Evolutionary conservation across 2,888 invertebrate genomes (phyloP).

Genomic region (Rhamnusium bicolor): DNA sequence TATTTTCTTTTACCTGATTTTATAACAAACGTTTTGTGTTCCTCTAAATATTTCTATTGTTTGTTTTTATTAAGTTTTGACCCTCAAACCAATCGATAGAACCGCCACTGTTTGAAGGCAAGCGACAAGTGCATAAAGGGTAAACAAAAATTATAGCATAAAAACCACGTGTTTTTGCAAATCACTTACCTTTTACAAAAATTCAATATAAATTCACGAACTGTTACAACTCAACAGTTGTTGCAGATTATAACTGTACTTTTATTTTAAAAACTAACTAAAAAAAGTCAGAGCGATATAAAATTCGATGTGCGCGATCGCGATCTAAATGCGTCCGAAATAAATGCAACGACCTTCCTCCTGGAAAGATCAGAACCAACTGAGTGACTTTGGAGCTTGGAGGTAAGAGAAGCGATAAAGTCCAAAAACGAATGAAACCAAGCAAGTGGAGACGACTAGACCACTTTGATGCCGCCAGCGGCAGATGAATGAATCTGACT

Average conservation of each 20-base stretch:
- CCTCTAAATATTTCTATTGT: too few species aligned
- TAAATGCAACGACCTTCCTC: conserved; percentile 23
- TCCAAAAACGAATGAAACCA: conserved; percentile 30
- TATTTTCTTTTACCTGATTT: too few species aligned
- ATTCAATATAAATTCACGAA: background rate
- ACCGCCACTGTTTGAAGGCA: conserved; percentile 10
- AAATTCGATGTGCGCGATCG: conserved; percentile 28
- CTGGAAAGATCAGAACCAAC: conserved; percentile 29
- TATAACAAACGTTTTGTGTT: too few species aligned
- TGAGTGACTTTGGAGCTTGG: conserved; percentile 23
- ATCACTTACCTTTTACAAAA: conserved; percentile 16
- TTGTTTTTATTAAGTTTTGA: too few species aligned
- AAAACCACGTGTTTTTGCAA: conserved; percentile 19
- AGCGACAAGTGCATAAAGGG: conserved; percentile 20
- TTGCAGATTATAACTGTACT: background rate
- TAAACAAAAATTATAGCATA: background rate
- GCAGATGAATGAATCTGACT: conserved; percentile 25
- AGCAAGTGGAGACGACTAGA: conserved; percentile 26
- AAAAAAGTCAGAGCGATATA: conserved; percentile 1
- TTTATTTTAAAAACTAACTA: background rate
- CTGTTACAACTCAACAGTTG: background rate
- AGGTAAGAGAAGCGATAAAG: conserved; percentile 28
- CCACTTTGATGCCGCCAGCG: conserved; percentile 19
- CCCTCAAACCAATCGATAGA: background rate
- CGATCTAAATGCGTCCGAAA: conserved; percentile 14